Percentiles rank a stretch among this genome's conserved stretches.
Conservation (phyloP, 2,888 invertebrate genomes). For the Pedicia rivosa region DNA sequence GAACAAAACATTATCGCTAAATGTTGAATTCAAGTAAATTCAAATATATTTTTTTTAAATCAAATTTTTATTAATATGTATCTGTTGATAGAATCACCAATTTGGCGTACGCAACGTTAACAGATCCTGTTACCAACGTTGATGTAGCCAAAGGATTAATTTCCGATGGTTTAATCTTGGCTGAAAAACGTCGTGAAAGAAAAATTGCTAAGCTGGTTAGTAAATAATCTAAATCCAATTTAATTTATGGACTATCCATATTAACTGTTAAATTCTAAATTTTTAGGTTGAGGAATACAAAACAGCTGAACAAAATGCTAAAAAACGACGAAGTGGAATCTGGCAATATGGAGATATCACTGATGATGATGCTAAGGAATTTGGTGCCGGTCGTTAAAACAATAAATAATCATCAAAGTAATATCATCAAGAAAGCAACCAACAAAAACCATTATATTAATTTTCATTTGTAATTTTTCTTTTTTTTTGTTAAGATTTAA, state of each 20-base stretch:
- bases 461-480: too few relatives aligned
- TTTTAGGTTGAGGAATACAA: conserved; percentile 60
- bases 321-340: conserved; percentile 70
- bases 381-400: conserved; percentile 14
- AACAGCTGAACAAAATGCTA: conserved; percentile 73
- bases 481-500: too few relatives aligned
- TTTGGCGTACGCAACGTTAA: conserved; percentile 24
- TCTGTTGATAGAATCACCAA: conserved; percentile 6
- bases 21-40: conserved; percentile 55
- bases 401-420: not conserved
- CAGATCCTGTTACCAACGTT: conserved; percentile 24
- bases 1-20: conserved; percentile 64
- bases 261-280: not conserved
- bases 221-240: conserved; percentile 7
- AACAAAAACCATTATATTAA: too few relatives aligned
- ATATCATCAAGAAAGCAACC: too few relatives aligned
- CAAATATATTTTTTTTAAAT: not conserved
- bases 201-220: conserved; percentile 60
- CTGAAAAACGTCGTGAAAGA: conserved; percentile 65
- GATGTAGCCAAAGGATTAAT: conserved; percentile 59
- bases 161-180: conserved; percentile 68
- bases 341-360: conserved; percentile 98
- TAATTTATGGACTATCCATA: conserved; percentile 1
- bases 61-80: not conserved
- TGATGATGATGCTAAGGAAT: conserved; percentile 30